Base-by-base conservation (phyloP, 2,113 vertebrate genomes). In the Cacatua alba region DNA sequence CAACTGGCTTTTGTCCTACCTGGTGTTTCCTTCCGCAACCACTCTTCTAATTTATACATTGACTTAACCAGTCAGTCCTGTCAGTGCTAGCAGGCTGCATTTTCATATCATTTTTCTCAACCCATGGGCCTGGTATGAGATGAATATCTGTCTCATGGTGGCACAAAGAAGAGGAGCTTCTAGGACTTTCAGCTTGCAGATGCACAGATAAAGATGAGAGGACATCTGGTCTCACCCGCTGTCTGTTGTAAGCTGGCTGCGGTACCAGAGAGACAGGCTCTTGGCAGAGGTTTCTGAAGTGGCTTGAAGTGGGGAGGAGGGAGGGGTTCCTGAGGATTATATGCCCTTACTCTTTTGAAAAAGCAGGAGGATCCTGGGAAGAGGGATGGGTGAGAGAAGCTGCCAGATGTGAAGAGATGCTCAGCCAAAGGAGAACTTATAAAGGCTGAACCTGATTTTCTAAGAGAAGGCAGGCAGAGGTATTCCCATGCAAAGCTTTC, bases 231-330 rank as follows among this genome's bases (percentile, higher is more conserved):
- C 70, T 70, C 78, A 17, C 21, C 67, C 19, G 0, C 18, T 17
- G 49, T 1, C 63, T 86, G 86, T 39, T 53, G 35, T 31, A 46
- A 57, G 65, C 46, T 1, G 7, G 63, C 46, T 77, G 53, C 0
- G 3, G 67, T 67, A 86, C 55, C 62, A 86, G 59, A 71, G 76
- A 89, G 48, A 35, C 85, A 55, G 48, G 55, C 90, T 94, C 52
- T 89, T 76, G 94, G 95, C 80, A 88, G 69, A 82, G 81, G 9
- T 70, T 94, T 82, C 95, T 84, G 18, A 82, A 89, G 69, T 44
- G 88, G 24, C 71, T 95, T 39, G 55, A 82, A 86, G 84, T 2
- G 24, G 75, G 80, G 41, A 88, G 68, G 68, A 81, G 78, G 74
- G 88, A 82, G 57, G 60, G 12, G 53, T 8, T 53, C 35, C 63